Base-by-base conservation (phyloP, 2,888 invertebrate species). In the Thereva unica region DNA sequence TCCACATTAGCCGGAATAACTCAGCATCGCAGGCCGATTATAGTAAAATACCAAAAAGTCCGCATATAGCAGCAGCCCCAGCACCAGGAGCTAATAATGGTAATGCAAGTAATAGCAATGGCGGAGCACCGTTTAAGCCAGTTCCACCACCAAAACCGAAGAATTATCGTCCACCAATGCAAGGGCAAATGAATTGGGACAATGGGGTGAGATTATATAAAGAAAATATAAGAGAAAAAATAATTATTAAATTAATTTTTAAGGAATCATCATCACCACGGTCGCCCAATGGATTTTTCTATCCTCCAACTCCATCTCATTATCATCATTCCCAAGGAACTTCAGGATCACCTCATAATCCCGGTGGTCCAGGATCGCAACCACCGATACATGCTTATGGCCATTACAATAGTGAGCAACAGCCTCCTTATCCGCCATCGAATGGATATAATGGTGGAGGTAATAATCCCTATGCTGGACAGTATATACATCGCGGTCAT, bases 91-190 rank as follows among this genome's bases (percentile, higher is more conserved):
- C 23, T 10, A 9, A 23, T 8, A 44, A 53, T 44, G 80, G 81
- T 56, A 75, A 74, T 65, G 72, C 72, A 42, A 71, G 69, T 57
- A 73, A 71, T 65, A 72, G 23, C 69, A 72, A 59, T 68, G 71
- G 41, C 67, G 53, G 80, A 67, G 78, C 79, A 34, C 83, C 85
- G 1, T 93, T 93, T 81, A 95, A 94, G 79, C 95, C 95, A 0
- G 89, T 95, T 64, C 95, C 95, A 47, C 95, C 95, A 38, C 95
- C 95, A 6, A 95, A 95, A 77, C 95, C 95, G 53, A 94, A 94
- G 77, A 93, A 94, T 81, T 95, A 94, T 79, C 87, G 93, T 50
- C 92, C 93, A 44, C 89, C 90, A 0, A 82, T 84, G 67, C 86
- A 85, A 73, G 78, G 76, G 3, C 71, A 71, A 68, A 68, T 69